Evolutionary conservation across 2,888 invertebrate genomes (phyloP), one percentile per base, ranked within the genome.

Genomic region (Pachymerium ferrugineum): DNA sequence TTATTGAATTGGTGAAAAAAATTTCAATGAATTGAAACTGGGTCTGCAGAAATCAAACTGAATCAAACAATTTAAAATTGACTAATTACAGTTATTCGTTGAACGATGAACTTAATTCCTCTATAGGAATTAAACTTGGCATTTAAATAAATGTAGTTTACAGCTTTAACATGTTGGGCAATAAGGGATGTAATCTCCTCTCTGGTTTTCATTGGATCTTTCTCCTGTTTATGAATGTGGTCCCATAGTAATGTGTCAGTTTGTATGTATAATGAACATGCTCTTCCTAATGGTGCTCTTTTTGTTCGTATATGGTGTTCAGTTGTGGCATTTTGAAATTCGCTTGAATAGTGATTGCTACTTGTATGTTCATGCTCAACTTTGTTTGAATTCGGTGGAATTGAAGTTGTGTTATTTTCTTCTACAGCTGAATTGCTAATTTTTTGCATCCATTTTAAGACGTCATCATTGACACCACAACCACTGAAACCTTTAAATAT

Each of bases 161-260:
- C 96, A 78, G 97, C 97, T 79, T 96, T 97, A 79, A 99, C 97
- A 84, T 99, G 99, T 84, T 96, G 97, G 74, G 97, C 95, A 83
- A 99, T 97, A 79, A 99, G 86, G 0, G 97, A 95, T 76, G 97
- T 87, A 80, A 99, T 98, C 85, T 99, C 98, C 83, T 99, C 97
- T 76, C 93, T 87, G 1, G 97, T 97, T 84, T 97, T 95, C 84
- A 91, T 91, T 69, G 80, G 80, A 72, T 82, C 80, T n/a, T 78
- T 78, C 74, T 81, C 81, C 78, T 82, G 78, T 67, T 85, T 91
- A 79, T 91, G 87, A 80, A 98, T 93, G 82, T 97, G 94, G 81
- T 91, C 88, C 95, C 97, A 99, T 82, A 99, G 92, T 78, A 96
- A 89, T 78, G 98, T 97, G 86, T 99, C 99, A 25, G 99, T 97